Evolutionary conservation across 2,113 vertebrate genomes (phyloP).

Genomic region (Gymnobelideus leadbeateri): DNA sequence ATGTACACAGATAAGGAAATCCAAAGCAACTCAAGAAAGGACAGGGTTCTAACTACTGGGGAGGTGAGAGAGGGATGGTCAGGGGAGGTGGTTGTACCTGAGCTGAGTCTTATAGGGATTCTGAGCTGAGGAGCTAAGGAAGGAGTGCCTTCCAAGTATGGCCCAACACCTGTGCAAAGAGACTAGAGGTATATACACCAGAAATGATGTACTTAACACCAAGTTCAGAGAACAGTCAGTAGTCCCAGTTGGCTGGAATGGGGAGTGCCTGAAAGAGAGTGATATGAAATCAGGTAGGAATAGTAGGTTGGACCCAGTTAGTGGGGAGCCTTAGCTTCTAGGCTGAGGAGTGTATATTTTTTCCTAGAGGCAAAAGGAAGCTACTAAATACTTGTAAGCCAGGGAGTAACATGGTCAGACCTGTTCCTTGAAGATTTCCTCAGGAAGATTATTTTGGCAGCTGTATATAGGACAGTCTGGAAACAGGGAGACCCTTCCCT

Average conservation of each 20-base stretch:
- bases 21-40: not conserved
- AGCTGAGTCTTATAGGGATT: not conserved
- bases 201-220: not conserved
- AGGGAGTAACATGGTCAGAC: not conserved
- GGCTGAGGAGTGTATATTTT: not conserved
- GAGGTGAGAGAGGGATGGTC: not conserved
- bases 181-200: not conserved
- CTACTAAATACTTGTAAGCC: not conserved
- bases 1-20: not conserved
- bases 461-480: not conserved
- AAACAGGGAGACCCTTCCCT: not conserved
- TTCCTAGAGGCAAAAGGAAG: constrained; percentile 4
- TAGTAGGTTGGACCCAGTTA: not conserved
- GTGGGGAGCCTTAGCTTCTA: not conserved
- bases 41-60: not conserved
- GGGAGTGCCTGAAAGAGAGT: not conserved
- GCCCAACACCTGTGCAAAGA: not conserved
- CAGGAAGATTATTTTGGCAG: constrained; percentile 9
- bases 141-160: not conserved
- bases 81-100: not conserved
- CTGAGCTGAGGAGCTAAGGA: not conserved
- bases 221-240: not conserved
- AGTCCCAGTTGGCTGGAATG: not conserved
- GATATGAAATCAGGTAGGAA: not conserved
- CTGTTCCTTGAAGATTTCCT: not conserved